A percentile compares a stretch with the other conserved stretches of the same genome.
These are phyloP conservation scores for Mizuhopecten yessoensis DNA, from an alignment of 1,140 invertebrate genomes.

Conservation along the genomic window DNA sequence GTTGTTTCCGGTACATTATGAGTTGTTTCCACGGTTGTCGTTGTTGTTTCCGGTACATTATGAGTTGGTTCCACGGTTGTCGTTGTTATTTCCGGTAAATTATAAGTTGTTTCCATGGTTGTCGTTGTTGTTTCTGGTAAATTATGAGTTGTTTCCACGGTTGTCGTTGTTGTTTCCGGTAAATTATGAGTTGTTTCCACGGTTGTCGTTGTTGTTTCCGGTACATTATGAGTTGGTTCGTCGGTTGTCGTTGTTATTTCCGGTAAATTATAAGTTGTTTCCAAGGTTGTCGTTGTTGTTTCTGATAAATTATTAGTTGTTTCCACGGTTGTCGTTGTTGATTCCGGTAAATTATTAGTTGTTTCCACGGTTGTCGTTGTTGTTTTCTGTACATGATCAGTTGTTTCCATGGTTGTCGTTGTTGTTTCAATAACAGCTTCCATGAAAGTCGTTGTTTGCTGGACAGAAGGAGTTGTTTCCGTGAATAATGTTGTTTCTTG, in stretches of 20 bases:
- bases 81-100: too few relatives aligned
- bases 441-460: too few relatives aligned
- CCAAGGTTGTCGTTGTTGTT: not conserved
- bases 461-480: not conserved
- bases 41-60: too few relatives aligned
- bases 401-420: not conserved
- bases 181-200: too few relatives aligned
- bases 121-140: not conserved
- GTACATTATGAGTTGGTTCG: not conserved
- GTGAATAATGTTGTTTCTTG: too few relatives aligned
- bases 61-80: too few relatives aligned
- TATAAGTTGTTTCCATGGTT: too few relatives aligned
- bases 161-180: not conserved
- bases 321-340: too few relatives aligned
- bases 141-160: not conserved
- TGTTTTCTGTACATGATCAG: not conserved
- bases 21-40: too few relatives aligned
- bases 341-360: too few relatives aligned
- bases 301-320: not conserved
- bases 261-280: too few relatives aligned
- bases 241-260: not conserved
- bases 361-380: not conserved
- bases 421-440: not conserved
- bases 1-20: too few relatives aligned
- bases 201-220: not conserved